A percentile compares a stretch with the other conserved stretches of the same genome.
Evolutionary conservation across 2,797 vertebrate genomes (phyloP).

Genomic region (Heteromormyrus szaboi): DNA sequence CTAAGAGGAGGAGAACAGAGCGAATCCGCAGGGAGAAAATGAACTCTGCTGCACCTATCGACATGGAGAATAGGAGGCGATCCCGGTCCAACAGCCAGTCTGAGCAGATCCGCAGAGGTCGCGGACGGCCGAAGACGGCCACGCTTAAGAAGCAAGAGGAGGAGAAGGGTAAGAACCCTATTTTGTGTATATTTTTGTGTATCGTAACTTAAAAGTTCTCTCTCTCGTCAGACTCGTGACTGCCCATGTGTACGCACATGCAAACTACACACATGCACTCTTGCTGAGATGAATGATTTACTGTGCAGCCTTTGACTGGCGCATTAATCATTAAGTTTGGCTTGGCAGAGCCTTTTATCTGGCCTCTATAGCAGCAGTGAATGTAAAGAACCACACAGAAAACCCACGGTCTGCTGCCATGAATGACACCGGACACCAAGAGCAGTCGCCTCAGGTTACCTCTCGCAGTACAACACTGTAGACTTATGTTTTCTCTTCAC

Average conservation of each 20-base stretch:
- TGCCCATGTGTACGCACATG: not conserved
- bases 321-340: constrained; percentile 33
- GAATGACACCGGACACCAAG: not conserved
- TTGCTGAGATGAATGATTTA: constrained; percentile 38
- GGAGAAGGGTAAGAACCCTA: constrained; percentile 75
- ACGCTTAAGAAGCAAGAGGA: constrained; percentile 90
- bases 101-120: constrained; percentile 82
- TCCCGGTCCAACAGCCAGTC: constrained; percentile 87
- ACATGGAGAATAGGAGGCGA: constrained; percentile 83
- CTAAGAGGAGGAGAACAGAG: constrained; percentile 87
- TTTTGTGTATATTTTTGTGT: not conserved
- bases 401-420: not conserved
- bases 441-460: not conserved
- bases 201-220: not conserved
- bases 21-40: constrained; percentile 85
- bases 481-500: constrained; percentile 21
- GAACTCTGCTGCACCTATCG: constrained; percentile 73
- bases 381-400: not conserved
- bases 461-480: not conserved
- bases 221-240: not conserved
- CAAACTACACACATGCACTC: not conserved
- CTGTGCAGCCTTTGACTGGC: constrained; percentile 16
- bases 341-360: not conserved
- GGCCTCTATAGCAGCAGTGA: not conserved
- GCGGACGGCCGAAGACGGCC: constrained; percentile 84